Conservation (phyloP, 2,113 vertebrate species). For the Phylloscopus whistleri region DNA sequence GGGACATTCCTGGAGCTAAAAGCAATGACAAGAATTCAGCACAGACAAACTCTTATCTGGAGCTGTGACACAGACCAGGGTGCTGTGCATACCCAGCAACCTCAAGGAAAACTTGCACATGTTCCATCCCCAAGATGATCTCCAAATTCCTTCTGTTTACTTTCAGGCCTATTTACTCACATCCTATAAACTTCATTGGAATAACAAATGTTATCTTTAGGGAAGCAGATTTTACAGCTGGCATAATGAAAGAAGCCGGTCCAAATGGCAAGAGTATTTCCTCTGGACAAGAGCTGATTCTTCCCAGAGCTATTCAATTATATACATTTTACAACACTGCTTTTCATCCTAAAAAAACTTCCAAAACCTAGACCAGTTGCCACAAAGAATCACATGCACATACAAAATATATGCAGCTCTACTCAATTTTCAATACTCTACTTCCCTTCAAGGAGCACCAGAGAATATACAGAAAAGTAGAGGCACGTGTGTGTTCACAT, state of each 20-base stretch:
- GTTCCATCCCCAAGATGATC: background rate
- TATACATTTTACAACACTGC: background rate
- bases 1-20: constrained; percentile 47
- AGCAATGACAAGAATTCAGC: constrained; percentile 51
- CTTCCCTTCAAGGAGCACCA: background rate
- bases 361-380: background rate
- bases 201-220: background rate
- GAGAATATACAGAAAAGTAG: background rate
- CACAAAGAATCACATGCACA: background rate
- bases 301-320: background rate
- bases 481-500: background rate
- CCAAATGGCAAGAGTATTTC: background rate
- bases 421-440: background rate
- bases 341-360: background rate
- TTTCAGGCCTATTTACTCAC: background rate
- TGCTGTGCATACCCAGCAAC: background rate
- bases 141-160: background rate
- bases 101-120: background rate
- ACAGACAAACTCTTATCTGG: constrained; percentile 20
- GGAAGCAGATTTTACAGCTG: background rate
- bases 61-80: background rate
- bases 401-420: background rate
- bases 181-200: background rate
- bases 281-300: background rate
- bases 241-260: background rate